These are phyloP conservation scores for Calameuta idolon DNA, from an alignment of 2,888 invertebrate genomes.

Conservation along the genomic window DNA sequence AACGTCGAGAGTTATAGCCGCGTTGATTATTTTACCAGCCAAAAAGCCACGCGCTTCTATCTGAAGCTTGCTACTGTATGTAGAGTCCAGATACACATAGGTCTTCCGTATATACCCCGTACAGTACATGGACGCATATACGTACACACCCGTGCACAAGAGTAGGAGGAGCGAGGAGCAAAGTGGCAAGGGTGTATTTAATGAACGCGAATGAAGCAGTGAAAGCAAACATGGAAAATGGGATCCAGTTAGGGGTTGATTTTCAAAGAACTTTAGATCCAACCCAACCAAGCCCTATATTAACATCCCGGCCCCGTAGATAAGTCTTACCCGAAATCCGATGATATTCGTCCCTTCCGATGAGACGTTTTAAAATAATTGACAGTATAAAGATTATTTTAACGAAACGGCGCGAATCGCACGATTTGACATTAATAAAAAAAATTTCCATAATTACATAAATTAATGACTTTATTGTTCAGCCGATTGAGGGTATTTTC, in stretches of 20 bases:
- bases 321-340: neutral
- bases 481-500: neutral
- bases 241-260: neutral
- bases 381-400: neutral
- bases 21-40: conserved; percentile 26
- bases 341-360: neutral
- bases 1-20: conserved; percentile 4
- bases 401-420: neutral
- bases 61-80: neutral
- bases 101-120: neutral
- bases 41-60: conserved; percentile 14
- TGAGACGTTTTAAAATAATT: neutral
- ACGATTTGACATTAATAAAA: neutral
- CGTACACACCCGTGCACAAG: neutral
- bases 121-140: neutral
- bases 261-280: neutral
- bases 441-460: neutral
- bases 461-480: neutral
- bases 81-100: neutral
- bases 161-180: neutral
- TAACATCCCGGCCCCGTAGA: too few relatives aligned
- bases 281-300: neutral
- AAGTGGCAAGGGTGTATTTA: conserved; percentile 10
- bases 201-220: conserved; percentile 15
- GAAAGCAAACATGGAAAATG: conserved; percentile 1